phyloP scores from a whole-genome alignment of 2,797 vertebrate genomes.

The Alosa sapidissima region DNA sequence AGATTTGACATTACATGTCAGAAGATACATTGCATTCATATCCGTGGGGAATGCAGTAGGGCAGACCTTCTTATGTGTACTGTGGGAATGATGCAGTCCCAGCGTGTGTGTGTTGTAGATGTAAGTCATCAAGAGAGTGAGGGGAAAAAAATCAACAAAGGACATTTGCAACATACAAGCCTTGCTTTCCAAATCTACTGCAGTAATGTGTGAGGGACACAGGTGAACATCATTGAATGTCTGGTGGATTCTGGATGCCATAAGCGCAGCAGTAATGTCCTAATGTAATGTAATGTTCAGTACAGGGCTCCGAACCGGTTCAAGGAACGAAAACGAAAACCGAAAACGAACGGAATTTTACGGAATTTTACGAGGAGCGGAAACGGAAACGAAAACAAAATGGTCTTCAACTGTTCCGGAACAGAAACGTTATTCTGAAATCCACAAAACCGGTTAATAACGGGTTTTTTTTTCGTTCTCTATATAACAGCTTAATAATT shows the following conservation, averaged over 20 bases:
- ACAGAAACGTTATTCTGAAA: too few relatives aligned
- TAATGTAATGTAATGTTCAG: not conserved
- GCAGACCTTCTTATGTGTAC: not conserved
- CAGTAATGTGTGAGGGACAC: not conserved
- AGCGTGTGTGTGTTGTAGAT: not conserved
- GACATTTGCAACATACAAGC: not conserved
- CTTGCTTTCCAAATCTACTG: not conserved
- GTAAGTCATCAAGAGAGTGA: not conserved
- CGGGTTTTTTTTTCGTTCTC: too few relatives aligned
- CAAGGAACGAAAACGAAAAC: too few relatives aligned
- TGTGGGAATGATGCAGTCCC: not conserved
- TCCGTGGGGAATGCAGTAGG: not conserved
- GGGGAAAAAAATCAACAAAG: not conserved
- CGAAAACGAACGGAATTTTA: too few relatives aligned
- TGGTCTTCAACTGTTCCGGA: too few relatives aligned
- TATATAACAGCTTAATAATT: too few relatives aligned
- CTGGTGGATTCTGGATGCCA: not conserved
- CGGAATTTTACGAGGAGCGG: too few relatives aligned
- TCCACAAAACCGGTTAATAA: too few relatives aligned
- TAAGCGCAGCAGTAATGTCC: not conserved
- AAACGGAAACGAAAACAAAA: too few relatives aligned
- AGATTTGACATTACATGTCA: not conserved
- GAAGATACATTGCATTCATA: not conserved
- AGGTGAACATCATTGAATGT: not conserved
- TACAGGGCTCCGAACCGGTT: too few relatives aligned